Evolutionary conservation across 1,140 invertebrate genomes (phyloP).

Genomic region (Heliconius melpomene): DNA sequence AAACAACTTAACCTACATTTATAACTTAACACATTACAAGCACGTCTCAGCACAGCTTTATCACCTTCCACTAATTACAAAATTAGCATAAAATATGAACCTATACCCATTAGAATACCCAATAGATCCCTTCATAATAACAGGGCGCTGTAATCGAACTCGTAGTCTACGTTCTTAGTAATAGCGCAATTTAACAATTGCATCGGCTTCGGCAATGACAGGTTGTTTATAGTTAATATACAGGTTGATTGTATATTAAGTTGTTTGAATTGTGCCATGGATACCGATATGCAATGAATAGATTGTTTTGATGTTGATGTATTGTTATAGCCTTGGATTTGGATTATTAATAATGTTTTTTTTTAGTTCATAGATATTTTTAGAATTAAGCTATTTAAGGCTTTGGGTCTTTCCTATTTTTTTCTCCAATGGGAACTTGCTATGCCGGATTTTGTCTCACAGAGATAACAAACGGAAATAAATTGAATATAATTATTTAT

Average conservation of each 20-base stretch:
- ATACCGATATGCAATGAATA: slow-evolving; percentile 13
- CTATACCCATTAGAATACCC: background rate
- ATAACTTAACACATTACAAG: slow-evolving; percentile 1
- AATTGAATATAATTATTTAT: too few relatives aligned
- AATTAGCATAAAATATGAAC: slow-evolving; percentile 22
- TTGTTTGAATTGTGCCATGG: slow-evolving; percentile 28
- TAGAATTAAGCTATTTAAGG: too few relatives aligned
- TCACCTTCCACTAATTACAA: slow-evolving; percentile 6
- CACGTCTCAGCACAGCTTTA: slow-evolving; percentile 21
- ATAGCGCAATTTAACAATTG: slow-evolving; percentile 34
- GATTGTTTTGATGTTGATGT: slow-evolving; percentile 1
- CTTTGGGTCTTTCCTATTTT: too few relatives aligned
- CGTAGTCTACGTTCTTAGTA: slow-evolving; percentile 29
- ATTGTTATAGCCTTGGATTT: slow-evolving; percentile 12
- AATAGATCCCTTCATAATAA: slow-evolving; percentile 23
- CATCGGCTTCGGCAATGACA: slow-evolving; percentile 35
- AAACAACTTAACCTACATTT: background rate
- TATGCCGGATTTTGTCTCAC: too few relatives aligned
- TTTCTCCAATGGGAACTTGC: too few relatives aligned
- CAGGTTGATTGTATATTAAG: slow-evolving; percentile 47
- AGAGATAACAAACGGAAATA: too few relatives aligned
- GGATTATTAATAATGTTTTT: background rate
- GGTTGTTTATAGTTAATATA: slow-evolving; percentile 35
- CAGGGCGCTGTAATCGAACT: slow-evolving; percentile 23
- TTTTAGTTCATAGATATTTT: too few relatives aligned